Conservation (phyloP, 1,140 invertebrate species). For the Trichonephila inaurata region DNA sequence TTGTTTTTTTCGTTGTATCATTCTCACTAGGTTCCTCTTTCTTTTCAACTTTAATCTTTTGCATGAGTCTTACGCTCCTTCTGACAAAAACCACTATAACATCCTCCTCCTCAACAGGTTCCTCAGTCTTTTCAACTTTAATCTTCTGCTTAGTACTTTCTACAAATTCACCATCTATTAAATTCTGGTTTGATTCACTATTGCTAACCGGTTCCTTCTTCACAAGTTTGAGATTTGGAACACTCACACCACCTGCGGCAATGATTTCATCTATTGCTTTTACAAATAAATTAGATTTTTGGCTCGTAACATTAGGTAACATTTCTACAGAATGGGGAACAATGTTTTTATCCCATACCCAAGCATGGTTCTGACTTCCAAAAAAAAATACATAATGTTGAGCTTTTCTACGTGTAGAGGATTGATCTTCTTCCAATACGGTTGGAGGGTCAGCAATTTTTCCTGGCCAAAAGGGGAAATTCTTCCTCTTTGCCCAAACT, state of each 20-base stretch:
- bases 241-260: neutral
- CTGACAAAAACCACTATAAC: no score
- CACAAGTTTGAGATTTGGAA: no score
- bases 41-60: no score
- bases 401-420: neutral
- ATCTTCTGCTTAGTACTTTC: no score
- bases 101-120: no score
- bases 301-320: neutral
- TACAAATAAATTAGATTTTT: neutral
- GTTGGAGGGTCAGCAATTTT: constrained; percentile 80
- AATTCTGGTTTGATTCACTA: no score
- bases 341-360: constrained; percentile 85
- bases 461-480: constrained; percentile 80
- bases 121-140: no score
- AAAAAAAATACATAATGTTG: constrained; percentile 89
- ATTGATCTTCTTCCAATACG: neutral
- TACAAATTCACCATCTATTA: no score
- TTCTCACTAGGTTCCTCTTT: no score
- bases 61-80: no score
- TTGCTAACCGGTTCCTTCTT: no score
- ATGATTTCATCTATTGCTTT: neutral
- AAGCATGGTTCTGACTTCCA: constrained; percentile 91
- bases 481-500: constrained; percentile 80
- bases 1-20: no score
- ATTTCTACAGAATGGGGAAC: constrained; percentile 86